These are phyloP conservation scores for Agrotis segetum DNA, from an alignment of 2,888 invertebrate species.

Conservation along the genomic window DNA sequence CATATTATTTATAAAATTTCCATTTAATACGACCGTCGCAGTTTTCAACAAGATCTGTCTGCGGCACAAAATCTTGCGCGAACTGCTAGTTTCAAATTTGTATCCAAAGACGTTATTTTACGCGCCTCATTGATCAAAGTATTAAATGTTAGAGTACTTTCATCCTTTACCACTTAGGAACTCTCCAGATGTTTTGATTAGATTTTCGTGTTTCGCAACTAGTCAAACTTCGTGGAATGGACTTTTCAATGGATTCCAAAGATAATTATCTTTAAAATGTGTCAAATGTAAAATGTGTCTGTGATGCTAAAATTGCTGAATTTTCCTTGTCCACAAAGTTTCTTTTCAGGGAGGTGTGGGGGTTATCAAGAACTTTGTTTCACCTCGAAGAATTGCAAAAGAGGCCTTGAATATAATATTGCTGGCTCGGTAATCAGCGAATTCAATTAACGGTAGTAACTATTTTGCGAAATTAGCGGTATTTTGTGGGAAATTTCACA, in stretches of 20 bases:
- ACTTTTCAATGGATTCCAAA: slow-evolving; percentile 65
- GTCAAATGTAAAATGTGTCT: too few species aligned
- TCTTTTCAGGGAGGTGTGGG: slow-evolving; percentile 49
- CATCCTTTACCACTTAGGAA: slow-evolving; percentile 64
- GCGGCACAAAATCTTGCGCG: slow-evolving; percentile 33
- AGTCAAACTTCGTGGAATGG: slow-evolving; percentile 62
- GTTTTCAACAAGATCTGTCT: slow-evolving; percentile 42
- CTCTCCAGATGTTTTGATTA: slow-evolving; percentile 75
- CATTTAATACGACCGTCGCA: slow-evolving; percentile 37
- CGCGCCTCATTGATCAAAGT: slow-evolving; percentile 75
- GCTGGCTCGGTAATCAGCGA: slow-evolving; percentile 43
- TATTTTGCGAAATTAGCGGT: slow-evolving; percentile 35
- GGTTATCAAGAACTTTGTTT: slow-evolving; percentile 61
- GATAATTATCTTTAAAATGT: slow-evolving; percentile 64
- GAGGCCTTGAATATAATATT: slow-evolving; percentile 51
- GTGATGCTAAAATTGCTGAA: slow-evolving; percentile 56
- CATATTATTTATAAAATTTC: slow-evolving; percentile 59
- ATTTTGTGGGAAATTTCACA: slow-evolving; percentile 14
- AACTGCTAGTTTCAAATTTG: slow-evolving; percentile 65
- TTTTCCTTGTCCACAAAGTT: slow-evolving; percentile 59
- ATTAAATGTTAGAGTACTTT: slow-evolving; percentile 67
- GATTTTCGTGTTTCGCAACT: slow-evolving; percentile 73
- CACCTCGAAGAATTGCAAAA: slow-evolving; percentile 49
- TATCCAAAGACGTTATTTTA: slow-evolving; percentile 69
- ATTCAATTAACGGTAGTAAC: slow-evolving; percentile 53